Evolutionary conservation across 2,888 invertebrate genomes (phyloP).

Genomic region (Agriopis leucophaearia): DNA sequence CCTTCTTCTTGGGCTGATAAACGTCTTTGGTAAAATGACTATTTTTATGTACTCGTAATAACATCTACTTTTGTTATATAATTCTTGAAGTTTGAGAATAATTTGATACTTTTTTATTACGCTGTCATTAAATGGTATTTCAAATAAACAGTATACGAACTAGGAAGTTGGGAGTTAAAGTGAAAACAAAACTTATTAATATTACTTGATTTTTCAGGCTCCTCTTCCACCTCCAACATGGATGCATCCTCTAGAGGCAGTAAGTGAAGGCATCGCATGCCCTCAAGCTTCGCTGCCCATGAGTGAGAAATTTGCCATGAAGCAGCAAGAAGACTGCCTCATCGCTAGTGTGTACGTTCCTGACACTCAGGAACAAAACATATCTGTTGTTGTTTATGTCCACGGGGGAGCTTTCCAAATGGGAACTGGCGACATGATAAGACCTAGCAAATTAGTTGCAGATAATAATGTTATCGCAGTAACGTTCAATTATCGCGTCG

Average conservation of each 20-base stretch:
- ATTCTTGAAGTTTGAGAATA: too few species aligned
- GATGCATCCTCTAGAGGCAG: constrained; percentile 55
- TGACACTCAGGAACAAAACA: constrained; percentile 52
- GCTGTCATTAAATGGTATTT: too few species aligned
- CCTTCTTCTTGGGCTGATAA: too few species aligned
- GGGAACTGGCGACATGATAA: constrained; percentile 60
- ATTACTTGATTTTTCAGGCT: constrained; percentile 47
- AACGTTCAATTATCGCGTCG: constrained; percentile 67
- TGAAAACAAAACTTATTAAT: neutral
- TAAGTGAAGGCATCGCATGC: constrained; percentile 51
- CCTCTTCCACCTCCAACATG: constrained; percentile 59
- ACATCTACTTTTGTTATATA: too few species aligned
- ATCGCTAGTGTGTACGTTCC: constrained; percentile 68
- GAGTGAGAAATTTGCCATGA: constrained; percentile 10
- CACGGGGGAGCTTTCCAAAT: constrained; percentile 75
- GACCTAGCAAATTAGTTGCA: constrained; percentile 53
- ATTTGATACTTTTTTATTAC: too few species aligned
- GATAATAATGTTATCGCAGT: constrained; percentile 59
- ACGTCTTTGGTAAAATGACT: too few species aligned
- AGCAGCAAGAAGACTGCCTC: constrained; percentile 65
- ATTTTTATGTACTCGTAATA: too few species aligned
- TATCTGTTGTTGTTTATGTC: constrained; percentile 72
- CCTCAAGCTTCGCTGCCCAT: constrained; percentile 48
- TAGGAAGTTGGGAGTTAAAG: too few species aligned
- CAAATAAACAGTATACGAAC: too few species aligned